Conservation (phyloP, 37 sponge, comb jelly and placozoan species). For the Oopsacas minuta region DNA sequence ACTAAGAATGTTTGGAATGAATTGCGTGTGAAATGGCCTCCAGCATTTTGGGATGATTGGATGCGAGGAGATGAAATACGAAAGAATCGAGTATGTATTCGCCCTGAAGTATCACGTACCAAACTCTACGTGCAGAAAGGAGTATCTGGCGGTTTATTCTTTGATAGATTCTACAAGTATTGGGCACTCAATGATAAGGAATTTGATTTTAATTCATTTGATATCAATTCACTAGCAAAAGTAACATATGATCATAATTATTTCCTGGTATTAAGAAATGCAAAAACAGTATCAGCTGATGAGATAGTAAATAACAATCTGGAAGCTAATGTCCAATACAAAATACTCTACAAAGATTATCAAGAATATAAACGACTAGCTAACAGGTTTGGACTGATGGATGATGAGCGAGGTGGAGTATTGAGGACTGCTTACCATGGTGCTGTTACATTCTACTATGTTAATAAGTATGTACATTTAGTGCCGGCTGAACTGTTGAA, state of each 20-base stretch:
- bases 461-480: not conserved
- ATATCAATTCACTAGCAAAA: not conserved
- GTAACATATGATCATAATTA: conserved; percentile 39
- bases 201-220: conserved; percentile 31
- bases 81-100: conserved; percentile 58
- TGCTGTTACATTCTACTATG: conserved; percentile 41
- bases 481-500: not conserved
- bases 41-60: conserved; percentile 92
- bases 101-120: conserved; percentile 79
- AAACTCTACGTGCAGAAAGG: conserved; percentile 60
- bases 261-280: conserved; percentile 31
- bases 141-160: conserved; percentile 64
- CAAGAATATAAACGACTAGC: not conserved
- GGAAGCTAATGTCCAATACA: not conserved
- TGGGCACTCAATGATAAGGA: conserved; percentile 41
- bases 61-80: conserved; percentile 69
- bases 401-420: conserved; percentile 44
- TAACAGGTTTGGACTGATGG: conserved; percentile 16
- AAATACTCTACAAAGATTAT: not conserved
- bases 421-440: conserved; percentile 79
- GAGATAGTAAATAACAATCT: not conserved
- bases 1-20: conserved; percentile 54
- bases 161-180: conserved; percentile 31
- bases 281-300: not conserved
- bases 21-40: conserved; percentile 73